Conservation (phyloP, 1,140 invertebrate species). For the Euborellia annulipes region DNA sequence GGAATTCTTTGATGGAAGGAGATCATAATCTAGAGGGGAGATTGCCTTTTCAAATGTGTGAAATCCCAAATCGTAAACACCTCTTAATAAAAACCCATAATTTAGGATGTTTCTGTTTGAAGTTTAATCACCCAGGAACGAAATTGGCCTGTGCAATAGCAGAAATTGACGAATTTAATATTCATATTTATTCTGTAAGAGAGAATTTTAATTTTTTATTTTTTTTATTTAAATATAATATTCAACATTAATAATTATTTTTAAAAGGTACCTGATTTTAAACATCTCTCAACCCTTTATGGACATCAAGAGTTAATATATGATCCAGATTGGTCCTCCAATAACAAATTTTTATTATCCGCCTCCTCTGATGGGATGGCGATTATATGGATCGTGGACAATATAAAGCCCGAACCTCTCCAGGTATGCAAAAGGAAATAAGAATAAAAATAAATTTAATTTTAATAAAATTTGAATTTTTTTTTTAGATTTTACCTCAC, state of each 20-base stretch:
- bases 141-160: constrained; percentile 36
- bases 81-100: constrained; percentile 27
- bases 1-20: no score
- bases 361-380: constrained; percentile 46
- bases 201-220: no score
- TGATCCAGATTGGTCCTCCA: constrained; percentile 39
- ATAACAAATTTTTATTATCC: constrained; percentile 36
- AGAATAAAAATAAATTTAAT: no score
- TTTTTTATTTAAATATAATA: no score
- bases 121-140: constrained; percentile 32
- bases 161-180: constrained; percentile 28
- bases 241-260: no score
- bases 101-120: constrained; percentile 30
- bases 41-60: constrained; percentile 38
- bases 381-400: constrained; percentile 35
- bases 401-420: no score
- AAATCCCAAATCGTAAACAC: constrained; percentile 37
- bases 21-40: no score
- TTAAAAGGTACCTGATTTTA: background rate
- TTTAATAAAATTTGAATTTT: no score
- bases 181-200: constrained; percentile 29
- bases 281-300: constrained; percentile 13
- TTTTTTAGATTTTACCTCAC: constrained; percentile 38
- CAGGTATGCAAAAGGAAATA: no score
- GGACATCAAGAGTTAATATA: constrained; percentile 47